phyloP scores from a whole-genome alignment of 1,140 invertebrate species.

The Archivesica marissinica region DNA sequence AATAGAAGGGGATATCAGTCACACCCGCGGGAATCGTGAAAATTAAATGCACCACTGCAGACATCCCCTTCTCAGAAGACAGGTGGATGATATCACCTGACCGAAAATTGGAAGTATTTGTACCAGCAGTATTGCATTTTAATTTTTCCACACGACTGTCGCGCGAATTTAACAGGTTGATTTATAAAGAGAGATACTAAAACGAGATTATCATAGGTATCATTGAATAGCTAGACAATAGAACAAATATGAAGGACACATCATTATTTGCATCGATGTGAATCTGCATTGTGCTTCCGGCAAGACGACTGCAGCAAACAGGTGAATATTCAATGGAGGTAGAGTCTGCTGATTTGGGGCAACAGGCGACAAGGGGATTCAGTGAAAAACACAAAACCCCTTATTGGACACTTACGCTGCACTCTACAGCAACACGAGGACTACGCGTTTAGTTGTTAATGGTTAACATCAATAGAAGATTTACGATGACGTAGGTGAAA shows the following conservation, averaged over 20 bases:
- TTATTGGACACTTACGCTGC: neutral
- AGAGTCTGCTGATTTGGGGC: neutral
- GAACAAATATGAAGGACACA: constrained; percentile 15
- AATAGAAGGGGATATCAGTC: neutral
- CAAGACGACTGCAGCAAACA: neutral
- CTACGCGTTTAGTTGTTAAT: constrained; percentile 5
- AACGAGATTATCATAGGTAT: constrained; percentile 30
- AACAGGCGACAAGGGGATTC: neutral
- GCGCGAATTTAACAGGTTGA: constrained; percentile 21
- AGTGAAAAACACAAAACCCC: neutral
- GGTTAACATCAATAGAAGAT: neutral
- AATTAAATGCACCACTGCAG: constrained; percentile 13
- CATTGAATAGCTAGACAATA: neutral
- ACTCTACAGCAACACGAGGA: neutral
- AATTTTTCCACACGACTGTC: constrained; percentile 39
- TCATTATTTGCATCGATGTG: constrained; percentile 10
- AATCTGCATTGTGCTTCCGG: neutral
- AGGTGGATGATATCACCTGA: constrained; percentile 16
- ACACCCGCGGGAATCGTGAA: constrained; percentile 15
- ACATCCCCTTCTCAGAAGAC: neutral
- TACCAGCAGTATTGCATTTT: neutral
- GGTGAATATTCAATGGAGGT: constrained; percentile 8
- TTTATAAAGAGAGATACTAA: neutral
- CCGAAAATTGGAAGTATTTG: constrained; percentile 28
- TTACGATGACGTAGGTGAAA: neutral